Conservation (phyloP, 2,797 vertebrate genomes). For the Sitta carolinensis region DNA sequence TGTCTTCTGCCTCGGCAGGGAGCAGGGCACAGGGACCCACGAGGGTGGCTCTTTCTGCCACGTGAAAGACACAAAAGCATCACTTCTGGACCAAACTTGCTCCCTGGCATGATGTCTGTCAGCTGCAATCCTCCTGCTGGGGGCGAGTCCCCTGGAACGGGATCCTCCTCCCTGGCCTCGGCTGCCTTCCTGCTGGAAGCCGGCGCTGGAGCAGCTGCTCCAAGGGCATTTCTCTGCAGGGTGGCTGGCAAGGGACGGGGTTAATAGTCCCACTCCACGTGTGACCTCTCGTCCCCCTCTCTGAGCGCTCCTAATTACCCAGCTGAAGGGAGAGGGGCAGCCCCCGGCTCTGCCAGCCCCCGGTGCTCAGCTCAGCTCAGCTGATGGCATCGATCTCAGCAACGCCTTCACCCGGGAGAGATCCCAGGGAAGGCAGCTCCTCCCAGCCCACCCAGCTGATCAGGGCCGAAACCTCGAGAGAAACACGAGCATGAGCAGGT, state of each 20-base stretch:
- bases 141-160: neutral
- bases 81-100: neutral
- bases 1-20: neutral
- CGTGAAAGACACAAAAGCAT: fast-evolving
- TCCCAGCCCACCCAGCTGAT: neutral
- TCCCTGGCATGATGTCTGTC: fast-evolving
- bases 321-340: neutral
- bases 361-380: neutral
- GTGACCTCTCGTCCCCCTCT: slow-evolving; percentile 38
- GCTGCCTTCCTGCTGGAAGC: slow-evolving; percentile 3
- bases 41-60: fast-evolving
- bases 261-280: slow-evolving; percentile 34
- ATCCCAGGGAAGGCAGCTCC: neutral
- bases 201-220: slow-evolving; percentile 14
- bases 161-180: neutral
- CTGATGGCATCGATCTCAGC: neutral
- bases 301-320: slow-evolving; percentile 28
- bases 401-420: neutral
- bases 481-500: neutral
- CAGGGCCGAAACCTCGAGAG: neutral
- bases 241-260: slow-evolving; percentile 34
- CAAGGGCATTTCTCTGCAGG: slow-evolving; percentile 24
- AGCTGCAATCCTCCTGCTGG: neutral
- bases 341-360: neutral
- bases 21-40: neutral